phyloP scores from a whole-genome alignment of 30 jellyfish, hydroid and myxozoan genomes.

The Sanderia malayensis region DNA sequence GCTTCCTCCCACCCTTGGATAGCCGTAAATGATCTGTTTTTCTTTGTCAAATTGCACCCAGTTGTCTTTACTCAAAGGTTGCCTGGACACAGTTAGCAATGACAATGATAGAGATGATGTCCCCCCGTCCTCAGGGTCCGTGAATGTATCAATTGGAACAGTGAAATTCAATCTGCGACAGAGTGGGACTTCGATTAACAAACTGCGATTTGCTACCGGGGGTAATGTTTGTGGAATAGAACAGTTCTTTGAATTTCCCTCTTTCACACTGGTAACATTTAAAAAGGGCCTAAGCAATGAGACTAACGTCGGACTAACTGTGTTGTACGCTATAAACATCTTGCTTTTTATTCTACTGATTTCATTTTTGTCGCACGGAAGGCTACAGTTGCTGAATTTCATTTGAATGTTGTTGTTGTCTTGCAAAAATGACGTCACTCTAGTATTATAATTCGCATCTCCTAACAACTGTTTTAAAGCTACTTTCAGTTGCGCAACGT shows the following conservation, averaged over 20 bases:
- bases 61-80: not conserved
- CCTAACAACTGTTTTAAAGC: not conserved
- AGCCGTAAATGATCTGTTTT: conserved; percentile 36
- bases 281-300: conserved; percentile 20
- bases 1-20: conserved; percentile 42
- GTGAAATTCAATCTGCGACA: conserved; percentile 57
- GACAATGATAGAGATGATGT: conserved; percentile 29
- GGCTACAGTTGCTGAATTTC: conserved; percentile 21
- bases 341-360: conserved; percentile 10
- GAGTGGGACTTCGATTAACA: conserved; percentile 20
- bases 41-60: conserved; percentile 41
- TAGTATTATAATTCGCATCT: not conserved
- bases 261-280: conserved; percentile 18
- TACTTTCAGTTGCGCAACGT: not conserved
- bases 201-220: conserved; percentile 25
- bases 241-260: conserved; percentile 12
- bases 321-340: conserved; percentile 7
- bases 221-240: not conserved
- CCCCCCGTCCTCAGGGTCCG: conserved; percentile 68
- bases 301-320: conserved; percentile 7
- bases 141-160: conserved; percentile 52
- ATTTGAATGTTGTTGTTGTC: not conserved
- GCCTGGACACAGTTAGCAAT: conserved; percentile 15
- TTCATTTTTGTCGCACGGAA: conserved; percentile 17
- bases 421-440: not conserved